Conservation (phyloP, 1,140 invertebrate genomes). For the Brachionus asplanchnoidis region DNA sequence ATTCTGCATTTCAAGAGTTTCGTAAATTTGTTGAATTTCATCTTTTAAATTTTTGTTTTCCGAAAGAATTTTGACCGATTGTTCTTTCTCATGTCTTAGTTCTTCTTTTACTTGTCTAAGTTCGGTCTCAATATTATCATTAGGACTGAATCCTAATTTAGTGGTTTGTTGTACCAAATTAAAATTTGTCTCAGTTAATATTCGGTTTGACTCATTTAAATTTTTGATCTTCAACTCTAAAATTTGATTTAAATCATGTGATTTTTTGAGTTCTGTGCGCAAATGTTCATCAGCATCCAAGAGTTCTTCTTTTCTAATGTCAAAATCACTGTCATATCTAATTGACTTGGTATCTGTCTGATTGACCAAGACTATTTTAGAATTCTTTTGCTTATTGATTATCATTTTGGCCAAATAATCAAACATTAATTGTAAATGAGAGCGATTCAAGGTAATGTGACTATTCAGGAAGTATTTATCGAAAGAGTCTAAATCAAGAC, state of each 20-base stretch:
- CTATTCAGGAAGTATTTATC: constrained; percentile 22
- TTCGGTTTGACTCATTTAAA: neutral
- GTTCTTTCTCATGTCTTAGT: neutral
- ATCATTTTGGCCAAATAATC: constrained; percentile 8
- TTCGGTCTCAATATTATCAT: neutral
- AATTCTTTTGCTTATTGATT: neutral
- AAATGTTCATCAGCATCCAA: neutral
- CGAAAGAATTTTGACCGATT: neutral
- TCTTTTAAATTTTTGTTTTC: neutral
- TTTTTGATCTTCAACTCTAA: neutral
- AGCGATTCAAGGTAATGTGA: constrained; percentile 2
- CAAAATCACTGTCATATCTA: neutral
- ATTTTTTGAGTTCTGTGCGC: neutral
- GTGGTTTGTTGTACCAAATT: neutral
- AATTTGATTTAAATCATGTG: neutral
- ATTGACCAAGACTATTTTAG: neutral
- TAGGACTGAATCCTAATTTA: neutral
- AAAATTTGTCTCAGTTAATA: constrained; percentile 1
- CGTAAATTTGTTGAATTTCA: neutral
- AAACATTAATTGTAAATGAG: constrained; percentile 7
- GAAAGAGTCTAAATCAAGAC: neutral
- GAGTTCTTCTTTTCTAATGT: neutral
- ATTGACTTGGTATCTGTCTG: constrained; percentile 7
- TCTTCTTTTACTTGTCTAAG: neutral
- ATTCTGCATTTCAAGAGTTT: neutral